phyloP scores from a whole-genome alignment of 2,113 vertebrate genomes.

The Pedetes capensis region DNA sequence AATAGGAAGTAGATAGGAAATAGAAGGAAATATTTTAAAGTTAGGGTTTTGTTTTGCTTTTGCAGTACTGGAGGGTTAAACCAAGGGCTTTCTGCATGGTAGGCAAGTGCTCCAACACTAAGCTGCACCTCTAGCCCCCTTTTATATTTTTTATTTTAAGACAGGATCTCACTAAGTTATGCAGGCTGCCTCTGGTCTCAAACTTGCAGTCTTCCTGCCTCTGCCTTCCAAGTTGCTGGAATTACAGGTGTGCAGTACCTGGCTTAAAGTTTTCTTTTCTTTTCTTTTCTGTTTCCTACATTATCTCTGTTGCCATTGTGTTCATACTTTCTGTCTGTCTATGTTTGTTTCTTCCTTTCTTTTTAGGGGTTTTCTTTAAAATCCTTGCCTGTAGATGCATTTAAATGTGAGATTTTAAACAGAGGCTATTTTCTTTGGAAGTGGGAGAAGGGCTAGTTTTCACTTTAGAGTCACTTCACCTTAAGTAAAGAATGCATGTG shows the following conservation, averaged over 20 bases:
- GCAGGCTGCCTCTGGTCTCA: no score
- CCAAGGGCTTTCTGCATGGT: no score
- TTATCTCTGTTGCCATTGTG: background rate
- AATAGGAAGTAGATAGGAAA: background rate
- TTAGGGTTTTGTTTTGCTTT: background rate
- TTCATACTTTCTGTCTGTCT: background rate
- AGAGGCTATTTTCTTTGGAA: background rate
- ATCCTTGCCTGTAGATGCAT: background rate
- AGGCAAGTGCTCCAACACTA: no score
- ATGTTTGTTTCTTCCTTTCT: background rate
- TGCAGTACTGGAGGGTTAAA: no score
- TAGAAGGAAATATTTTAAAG: no score
- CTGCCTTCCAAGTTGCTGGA: no score
- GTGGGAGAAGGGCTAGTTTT: background rate
- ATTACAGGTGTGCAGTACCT: no score
- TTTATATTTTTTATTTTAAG: no score
- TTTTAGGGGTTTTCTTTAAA: background rate
- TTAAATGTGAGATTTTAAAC: background rate
- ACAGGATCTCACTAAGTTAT: no score
- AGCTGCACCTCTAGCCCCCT: no score
- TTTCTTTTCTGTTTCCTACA: background rate
- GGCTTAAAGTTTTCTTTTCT: background rate
- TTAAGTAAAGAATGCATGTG: background rate
- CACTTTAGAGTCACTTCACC: background rate
- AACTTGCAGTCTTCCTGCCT: no score